Evolutionary conservation across 2,797 vertebrate species (phyloP).

Genomic region (Clarias fuscus): DNA sequence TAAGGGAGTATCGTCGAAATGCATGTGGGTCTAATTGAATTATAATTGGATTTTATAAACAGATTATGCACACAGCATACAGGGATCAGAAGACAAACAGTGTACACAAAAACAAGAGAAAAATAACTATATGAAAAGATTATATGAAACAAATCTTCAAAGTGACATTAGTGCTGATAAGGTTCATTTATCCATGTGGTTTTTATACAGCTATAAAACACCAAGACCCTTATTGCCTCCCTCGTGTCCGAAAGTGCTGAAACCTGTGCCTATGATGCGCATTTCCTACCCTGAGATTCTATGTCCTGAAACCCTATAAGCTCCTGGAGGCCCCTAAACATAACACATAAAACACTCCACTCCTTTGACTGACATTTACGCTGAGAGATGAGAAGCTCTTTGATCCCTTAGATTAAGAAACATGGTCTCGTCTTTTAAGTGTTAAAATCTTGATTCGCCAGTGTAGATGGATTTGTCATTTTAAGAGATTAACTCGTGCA

Average conservation of each 20-base stretch:
- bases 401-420: conserved; percentile 35
- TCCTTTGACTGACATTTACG: conserved; percentile 46
- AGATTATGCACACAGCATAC: neutral
- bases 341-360: conserved; percentile 49
- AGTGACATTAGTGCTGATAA: conserved; percentile 44
- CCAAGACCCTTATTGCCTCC: conserved; percentile 38
- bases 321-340: conserved; percentile 48
- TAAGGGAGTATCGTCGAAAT: neutral
- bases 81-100: neutral
- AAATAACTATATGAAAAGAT: neutral
- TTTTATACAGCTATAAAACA: conserved; percentile 57
- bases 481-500: conserved; percentile 26
- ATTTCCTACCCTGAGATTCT: conserved; percentile 49
- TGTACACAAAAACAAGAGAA: neutral
- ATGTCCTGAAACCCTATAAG: conserved; percentile 50
- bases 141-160: conserved; percentile 19
- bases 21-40: neutral
- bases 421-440: conserved; percentile 27
- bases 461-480: conserved; percentile 8
- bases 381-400: conserved; percentile 45
- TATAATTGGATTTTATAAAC: neutral
- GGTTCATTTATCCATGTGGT: conserved; percentile 58
- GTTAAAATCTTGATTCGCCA: conserved; percentile 14
- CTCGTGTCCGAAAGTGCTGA: conserved; percentile 43
- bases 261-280: conserved; percentile 46